phyloP scores from a whole-genome alignment of 2,113 vertebrate species.

The Dolichotis patagonum region DNA sequence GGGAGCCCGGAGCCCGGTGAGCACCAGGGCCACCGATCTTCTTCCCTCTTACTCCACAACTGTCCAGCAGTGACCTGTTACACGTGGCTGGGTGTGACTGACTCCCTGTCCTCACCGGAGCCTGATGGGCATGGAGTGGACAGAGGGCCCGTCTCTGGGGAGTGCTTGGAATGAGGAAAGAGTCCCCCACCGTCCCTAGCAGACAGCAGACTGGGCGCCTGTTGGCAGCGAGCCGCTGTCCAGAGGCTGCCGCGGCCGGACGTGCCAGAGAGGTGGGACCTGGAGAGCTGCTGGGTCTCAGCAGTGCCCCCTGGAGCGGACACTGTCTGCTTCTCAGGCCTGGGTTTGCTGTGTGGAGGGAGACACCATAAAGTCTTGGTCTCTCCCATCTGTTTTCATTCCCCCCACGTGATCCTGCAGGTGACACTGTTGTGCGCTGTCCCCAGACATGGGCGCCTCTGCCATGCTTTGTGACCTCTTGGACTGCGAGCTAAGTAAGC shows the following conservation, averaged over 20 bases:
- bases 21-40: not conserved
- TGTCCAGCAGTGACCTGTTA: too few relatives aligned
- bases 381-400: not conserved
- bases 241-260: not conserved
- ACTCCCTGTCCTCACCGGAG: not conserved
- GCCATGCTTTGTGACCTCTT: not conserved
- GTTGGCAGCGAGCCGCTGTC: not conserved
- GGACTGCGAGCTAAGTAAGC: not conserved
- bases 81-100: not conserved
- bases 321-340: not conserved
- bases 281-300: not conserved
- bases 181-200: not conserved
- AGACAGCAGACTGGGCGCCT: rapidly evolving
- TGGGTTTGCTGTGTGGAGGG: not conserved
- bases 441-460: not conserved
- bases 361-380: not conserved
- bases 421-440: not conserved
- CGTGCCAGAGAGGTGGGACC: not conserved
- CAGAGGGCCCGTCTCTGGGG: not conserved
- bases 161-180: not conserved
- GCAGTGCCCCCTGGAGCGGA: not conserved
- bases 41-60: not conserved
- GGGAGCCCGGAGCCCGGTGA: not conserved
- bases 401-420: not conserved
- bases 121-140: not conserved